These are phyloP conservation scores for Plectrocnemia conspersa DNA, from an alignment of 1,140 invertebrate species.

Conservation along the genomic window DNA sequence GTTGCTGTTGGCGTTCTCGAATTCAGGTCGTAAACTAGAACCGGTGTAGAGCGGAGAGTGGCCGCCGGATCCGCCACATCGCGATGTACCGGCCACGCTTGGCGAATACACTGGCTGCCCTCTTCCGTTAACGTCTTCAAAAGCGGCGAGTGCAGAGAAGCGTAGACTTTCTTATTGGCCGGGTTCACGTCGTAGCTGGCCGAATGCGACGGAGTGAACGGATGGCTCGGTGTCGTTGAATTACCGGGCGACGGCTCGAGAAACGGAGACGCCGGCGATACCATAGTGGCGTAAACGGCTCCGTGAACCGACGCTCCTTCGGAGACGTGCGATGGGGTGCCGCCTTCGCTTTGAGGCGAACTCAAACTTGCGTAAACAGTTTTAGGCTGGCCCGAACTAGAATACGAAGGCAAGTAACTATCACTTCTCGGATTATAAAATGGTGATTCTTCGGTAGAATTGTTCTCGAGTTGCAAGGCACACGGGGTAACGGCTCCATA, in stretches of 20 bases:
- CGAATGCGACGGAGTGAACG: constrained; percentile 32
- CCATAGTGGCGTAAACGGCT: constrained; percentile 38
- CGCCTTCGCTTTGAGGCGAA: constrained; percentile 40
- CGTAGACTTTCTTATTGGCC: constrained; percentile 30
- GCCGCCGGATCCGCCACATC: background rate
- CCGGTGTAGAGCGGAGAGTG: constrained; percentile 23
- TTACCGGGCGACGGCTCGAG: constrained; percentile 33
- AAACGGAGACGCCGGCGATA: constrained; percentile 36
- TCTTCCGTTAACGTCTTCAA: constrained; percentile 39
- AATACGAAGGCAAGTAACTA: constrained; percentile 49
- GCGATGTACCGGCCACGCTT: constrained; percentile 46
- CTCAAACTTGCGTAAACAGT: constrained; percentile 49
- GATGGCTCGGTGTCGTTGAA: constrained; percentile 31
- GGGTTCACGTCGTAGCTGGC: constrained; percentile 26
- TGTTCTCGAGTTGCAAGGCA: constrained; percentile 45
- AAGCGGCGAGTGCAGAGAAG: constrained; percentile 35
- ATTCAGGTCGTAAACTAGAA: constrained; percentile 17
- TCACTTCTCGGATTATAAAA: constrained; percentile 51
- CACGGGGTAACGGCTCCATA: constrained; percentile 48
- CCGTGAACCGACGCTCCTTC: constrained; percentile 31
- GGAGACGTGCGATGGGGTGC: constrained; percentile 37
- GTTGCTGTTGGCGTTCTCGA: constrained; percentile 27
- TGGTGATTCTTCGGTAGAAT: constrained; percentile 46
- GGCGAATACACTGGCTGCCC: constrained; percentile 34
- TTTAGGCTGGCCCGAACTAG: constrained; percentile 42